Evolutionary conservation across 2,888 invertebrate genomes (phyloP), one percentile per base, ranked within the genome.

Genomic region (Podotricha telesiphe): DNA sequence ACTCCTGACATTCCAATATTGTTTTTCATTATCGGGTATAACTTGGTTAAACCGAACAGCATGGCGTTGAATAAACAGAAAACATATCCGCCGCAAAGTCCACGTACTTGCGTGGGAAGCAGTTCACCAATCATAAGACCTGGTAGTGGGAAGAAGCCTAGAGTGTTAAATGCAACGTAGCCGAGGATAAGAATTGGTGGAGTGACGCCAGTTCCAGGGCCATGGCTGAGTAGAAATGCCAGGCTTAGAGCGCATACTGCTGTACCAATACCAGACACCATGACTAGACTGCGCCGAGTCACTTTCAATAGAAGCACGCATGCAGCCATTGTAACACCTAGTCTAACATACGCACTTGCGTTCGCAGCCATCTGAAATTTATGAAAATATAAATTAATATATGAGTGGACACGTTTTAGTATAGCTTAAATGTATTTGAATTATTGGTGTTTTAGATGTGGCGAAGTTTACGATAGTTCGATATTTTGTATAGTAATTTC

Each of bases 121-220:
- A 96, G 89, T 85, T 97, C 96, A 0, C 96, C 96, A 19, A 96
- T 94, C 95, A 96, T 95, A 37, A 96, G 94, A 19, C 96, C 96
- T 0, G 96, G 96, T 73, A 96, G 92, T 1, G 95, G 94, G 94
- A 96, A 95, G 79, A 96, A 94, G 2, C 96, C 95, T 42, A 95
- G 82, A 0, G 96, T 96, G 82, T 96, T 96, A 75, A 95, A 94
- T 7, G 95, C 95, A 19, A 96, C 96, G 83, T 96, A 97, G 45
- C 94, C 82, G n/a, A 96, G 84, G 2, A 96, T 91, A 65, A 93
- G 84, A 0, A 80, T 71, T 0, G 91, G 88, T 0, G 86, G 83
- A 0, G 82, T 67, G 65, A 84, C 42, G 47, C 88, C 89, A 10
- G 79, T 66, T 65, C 82, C 83, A 7, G 78, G 78, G 0, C 87